Evolutionary conservation across 2,797 vertebrate genomes (phyloP), one percentile per base, ranked within the genome.

Genomic region (Syngnathus rostellatus): DNA sequence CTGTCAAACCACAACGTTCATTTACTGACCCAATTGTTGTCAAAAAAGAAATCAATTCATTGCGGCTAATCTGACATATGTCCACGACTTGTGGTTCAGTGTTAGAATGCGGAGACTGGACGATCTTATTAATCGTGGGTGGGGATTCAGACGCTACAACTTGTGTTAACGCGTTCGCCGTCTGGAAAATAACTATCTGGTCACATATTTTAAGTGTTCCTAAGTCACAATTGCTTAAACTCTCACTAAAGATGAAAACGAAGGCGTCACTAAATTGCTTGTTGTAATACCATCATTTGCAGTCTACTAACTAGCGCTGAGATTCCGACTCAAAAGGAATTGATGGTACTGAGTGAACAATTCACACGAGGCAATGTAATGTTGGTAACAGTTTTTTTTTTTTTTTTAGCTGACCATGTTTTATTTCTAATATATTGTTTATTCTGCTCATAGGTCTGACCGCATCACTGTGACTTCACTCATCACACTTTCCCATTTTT

Each of bases 381-480:
- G 5, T 54, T 54, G 11, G 9, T 25, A 17, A 16, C 5, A 1
- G 53, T 60, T 9, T 11, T 3, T 17, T 37, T 17, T 9, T 11
- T 3, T 17, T 37, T 17, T 21, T 3, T 9, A 5, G 11, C 10
- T 12, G 23, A 61, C n/a, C 16, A 66, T 38, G 14, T 0, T 21
- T 67, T 65, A 57, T 14, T 16, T 61, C 14, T 45, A 14, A 45
- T 58, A 7, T 58, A 16, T 39, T 23, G 6, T 43, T 5, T 62
- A 6, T 50, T 64, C 66, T 39, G 4, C 39, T 12, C n/a, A 64
- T 38, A 89, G 87, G 77, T 78, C 72, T 81, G 86, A 90, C 86
- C 80, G 58, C 72, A 71, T 75, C 84, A 86, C 86, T 86, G 88
- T 90, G 87, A 89, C 71, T 64, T 72, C 43, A 62, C 21, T 14